phyloP scores from a whole-genome alignment of 2,888 invertebrate species.

The Parochlus steinenii region DNA sequence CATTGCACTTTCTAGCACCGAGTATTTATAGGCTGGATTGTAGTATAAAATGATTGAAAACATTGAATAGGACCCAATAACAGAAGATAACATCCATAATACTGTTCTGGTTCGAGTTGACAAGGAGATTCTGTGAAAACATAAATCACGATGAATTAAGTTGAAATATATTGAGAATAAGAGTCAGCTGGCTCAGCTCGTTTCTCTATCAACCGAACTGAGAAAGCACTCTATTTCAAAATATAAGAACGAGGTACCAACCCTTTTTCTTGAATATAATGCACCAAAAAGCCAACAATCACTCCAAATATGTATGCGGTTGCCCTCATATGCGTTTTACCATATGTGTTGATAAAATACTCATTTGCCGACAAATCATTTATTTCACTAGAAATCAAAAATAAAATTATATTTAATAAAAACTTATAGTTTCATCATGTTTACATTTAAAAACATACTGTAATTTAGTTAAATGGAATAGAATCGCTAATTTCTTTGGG shows the following conservation, averaged over 20 bases:
- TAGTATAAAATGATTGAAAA: conserved; percentile 47
- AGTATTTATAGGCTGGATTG: conserved; percentile 39
- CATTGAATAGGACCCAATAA: conserved; percentile 38
- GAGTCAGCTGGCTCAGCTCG: too few species aligned
- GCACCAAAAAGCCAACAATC: conserved; percentile 44
- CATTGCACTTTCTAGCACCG: conserved; percentile 40
- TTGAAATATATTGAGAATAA: background rate
- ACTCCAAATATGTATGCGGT: conserved; percentile 52
- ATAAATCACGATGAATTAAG: conserved; percentile 1
- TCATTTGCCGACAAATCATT: conserved; percentile 42
- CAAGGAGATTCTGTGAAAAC: conserved; percentile 26
- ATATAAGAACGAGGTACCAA: conserved; percentile 28
- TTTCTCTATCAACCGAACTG: too few species aligned
- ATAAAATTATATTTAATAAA: conserved; percentile 11
- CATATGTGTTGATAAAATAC: conserved; percentile 46
- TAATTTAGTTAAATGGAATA: too few species aligned
- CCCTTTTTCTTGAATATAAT: conserved; percentile 44
- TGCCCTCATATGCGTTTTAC: conserved; percentile 61
- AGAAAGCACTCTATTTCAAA: too few species aligned
- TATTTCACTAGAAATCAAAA: conserved; percentile 39
- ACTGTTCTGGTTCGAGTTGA: conserved; percentile 24
- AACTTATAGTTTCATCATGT: background rate
- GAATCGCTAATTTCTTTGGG: too few species aligned
- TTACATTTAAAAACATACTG: too few species aligned
- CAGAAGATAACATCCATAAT: conserved; percentile 19